phyloP scores from a whole-genome alignment of 2,888 invertebrate genomes.

The Acronicta aceris region DNA sequence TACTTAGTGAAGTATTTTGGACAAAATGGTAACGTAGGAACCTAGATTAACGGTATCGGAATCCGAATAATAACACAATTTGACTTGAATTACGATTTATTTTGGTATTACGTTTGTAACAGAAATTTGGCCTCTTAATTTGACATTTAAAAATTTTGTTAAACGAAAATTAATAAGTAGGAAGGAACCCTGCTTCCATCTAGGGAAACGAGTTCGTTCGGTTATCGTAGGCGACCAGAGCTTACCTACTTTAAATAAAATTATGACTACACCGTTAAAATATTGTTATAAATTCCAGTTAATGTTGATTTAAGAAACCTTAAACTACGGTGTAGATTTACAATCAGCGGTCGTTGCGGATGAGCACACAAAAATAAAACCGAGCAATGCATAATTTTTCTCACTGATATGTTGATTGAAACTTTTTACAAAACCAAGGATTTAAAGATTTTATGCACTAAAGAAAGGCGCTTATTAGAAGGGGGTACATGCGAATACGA shows the following conservation, averaged over 20 bases:
- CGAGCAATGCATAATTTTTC: constrained; percentile 9
- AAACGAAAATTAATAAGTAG: not conserved
- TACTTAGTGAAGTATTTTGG: too few species aligned
- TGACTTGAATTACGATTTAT: too few species aligned
- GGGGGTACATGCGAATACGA: not conserved
- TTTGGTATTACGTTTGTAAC: too few species aligned
- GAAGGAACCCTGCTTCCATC: too few species aligned
- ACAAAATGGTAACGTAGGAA: too few species aligned
- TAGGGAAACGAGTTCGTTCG: too few species aligned
- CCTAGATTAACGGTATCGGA: too few species aligned
- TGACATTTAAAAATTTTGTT: not conserved
- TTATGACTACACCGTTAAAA: constrained; percentile 10
- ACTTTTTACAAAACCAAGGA: not conserved
- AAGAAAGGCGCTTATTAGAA: not conserved
- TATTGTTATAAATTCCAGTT: constrained; percentile 12
- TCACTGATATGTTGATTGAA: constrained; percentile 1
- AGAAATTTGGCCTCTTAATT: too few species aligned
- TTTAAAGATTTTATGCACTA: not conserved
- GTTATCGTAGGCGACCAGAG: too few species aligned
- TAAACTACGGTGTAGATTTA: constrained; percentile 36
- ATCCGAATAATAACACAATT: too few species aligned
- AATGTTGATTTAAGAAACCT: constrained; percentile 32
- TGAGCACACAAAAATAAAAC: constrained; percentile 32
- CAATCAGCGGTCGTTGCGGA: constrained; percentile 25
- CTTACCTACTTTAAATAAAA: not conserved